These are phyloP conservation scores for Bombylius discolor DNA, from an alignment of 2,888 invertebrate genomes.

Conservation along the genomic window DNA sequence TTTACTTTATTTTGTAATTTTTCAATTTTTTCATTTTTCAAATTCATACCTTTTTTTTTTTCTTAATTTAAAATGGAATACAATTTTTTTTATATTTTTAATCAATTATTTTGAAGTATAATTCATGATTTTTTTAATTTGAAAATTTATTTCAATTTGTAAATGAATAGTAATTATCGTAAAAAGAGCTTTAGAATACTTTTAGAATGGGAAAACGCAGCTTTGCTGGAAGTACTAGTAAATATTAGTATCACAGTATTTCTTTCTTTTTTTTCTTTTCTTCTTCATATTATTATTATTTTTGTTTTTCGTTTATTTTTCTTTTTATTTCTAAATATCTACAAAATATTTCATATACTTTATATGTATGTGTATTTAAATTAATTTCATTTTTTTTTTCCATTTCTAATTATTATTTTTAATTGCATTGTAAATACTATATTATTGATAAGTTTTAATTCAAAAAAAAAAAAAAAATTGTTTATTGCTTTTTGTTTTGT, in stretches of 20 bases:
- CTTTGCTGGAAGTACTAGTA: slow-evolving; percentile 39
- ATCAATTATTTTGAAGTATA: slow-evolving; percentile 1
- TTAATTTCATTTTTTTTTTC: no score
- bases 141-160: neutral
- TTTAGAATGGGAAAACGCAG: slow-evolving; percentile 39
- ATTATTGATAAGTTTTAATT: no score
- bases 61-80: neutral
- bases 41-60: no score
- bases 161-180: neutral
- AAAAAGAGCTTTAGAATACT: slow-evolving; percentile 28
- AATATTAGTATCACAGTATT: slow-evolving; percentile 39
- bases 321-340: neutral
- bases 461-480: no score
- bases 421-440: no score
- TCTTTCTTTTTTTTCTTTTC: slow-evolving; percentile 7
- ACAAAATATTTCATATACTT: no score
- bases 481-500: no score
- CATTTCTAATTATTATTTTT: no score
- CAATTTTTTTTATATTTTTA: neutral
- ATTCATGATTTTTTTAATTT: slow-evolving; percentile 1
- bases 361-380: no score
- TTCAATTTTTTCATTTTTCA: neutral
- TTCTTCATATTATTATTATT: neutral
- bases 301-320: neutral
- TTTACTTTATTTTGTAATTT: neutral